These are phyloP conservation scores for Poecilia velifera DNA, from an alignment of 2,797 vertebrate species.

Conservation along the genomic window DNA sequence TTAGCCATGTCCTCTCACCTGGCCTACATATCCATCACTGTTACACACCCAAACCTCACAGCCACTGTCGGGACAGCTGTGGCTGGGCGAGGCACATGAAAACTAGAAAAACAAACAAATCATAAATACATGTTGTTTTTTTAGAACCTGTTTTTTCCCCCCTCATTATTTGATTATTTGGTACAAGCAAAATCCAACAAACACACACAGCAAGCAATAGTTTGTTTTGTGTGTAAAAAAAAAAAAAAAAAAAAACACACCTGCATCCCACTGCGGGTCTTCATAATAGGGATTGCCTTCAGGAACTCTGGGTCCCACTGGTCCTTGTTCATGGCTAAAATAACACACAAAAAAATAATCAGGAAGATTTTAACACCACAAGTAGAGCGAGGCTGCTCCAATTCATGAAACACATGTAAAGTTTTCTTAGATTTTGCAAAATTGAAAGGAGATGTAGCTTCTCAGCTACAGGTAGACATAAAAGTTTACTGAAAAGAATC, in stretches of 20 bases:
- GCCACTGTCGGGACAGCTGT: constrained; percentile 88
- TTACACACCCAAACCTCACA: constrained; percentile 99
- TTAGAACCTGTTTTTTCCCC: not conserved
- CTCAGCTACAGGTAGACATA: not conserved
- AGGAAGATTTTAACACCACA: not conserved
- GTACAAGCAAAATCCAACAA: too few species aligned
- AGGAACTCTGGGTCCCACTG: constrained; percentile 97
- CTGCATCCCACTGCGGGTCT: constrained; percentile 98
- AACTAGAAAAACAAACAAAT: constrained; percentile 56
- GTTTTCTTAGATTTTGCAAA: not conserved
- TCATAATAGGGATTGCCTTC: constrained; percentile 99
- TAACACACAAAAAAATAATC: not conserved
- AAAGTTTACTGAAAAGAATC: not conserved
- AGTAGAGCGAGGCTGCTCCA: not conserved
- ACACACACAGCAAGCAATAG: not conserved
- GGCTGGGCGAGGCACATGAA: constrained; percentile 95
- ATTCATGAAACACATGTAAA: not conserved
- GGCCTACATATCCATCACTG: constrained; percentile 96
- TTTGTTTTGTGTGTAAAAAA: not conserved
- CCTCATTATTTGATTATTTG: not conserved
- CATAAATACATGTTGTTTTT: not conserved
- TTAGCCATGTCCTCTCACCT: constrained; percentile 81
- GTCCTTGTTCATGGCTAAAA: constrained; percentile 88
- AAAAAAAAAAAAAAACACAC: constrained; percentile 58
- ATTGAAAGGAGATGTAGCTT: not conserved